Evolutionary conservation across 2,113 vertebrate genomes (phyloP).

Genomic region (Saccopteryx leptura): DNA sequence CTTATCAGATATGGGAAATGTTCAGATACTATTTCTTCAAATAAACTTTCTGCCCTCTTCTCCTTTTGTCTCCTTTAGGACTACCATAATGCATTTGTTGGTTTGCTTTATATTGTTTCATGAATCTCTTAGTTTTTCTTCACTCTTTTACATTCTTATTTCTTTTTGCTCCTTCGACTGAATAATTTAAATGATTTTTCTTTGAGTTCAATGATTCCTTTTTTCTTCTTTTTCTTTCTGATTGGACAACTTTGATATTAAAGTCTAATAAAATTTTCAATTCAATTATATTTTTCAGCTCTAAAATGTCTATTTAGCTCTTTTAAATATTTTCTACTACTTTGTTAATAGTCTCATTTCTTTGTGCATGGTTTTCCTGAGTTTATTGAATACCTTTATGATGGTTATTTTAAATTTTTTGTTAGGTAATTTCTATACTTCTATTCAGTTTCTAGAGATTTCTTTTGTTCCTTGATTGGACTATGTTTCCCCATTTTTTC

Average conservation of each 20-base stretch:
- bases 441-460: not conserved
- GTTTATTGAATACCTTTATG: not conserved
- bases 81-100: not conserved
- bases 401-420: not conserved
- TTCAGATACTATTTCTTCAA: not conserved
- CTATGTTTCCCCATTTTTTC: not conserved
- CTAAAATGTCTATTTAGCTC: not conserved
- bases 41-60: not conserved
- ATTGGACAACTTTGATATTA: not conserved
- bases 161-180: not conserved
- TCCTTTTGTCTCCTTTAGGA: not conserved
- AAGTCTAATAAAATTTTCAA: not conserved
- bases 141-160: not conserved
- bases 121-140: not conserved
- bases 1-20: not conserved
- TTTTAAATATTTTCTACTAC: not conserved
- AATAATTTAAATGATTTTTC: not conserved
- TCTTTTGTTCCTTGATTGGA: not conserved
- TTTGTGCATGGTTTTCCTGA: not conserved
- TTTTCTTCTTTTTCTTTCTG: constrained; percentile 36
- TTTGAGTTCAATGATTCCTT: not conserved
- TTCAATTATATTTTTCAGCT: not conserved
- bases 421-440: not conserved
- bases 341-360: not conserved
- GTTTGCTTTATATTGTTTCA: not conserved